Conservation (phyloP, 1,140 invertebrate species). For the Dinoponera quadriceps region DNA sequence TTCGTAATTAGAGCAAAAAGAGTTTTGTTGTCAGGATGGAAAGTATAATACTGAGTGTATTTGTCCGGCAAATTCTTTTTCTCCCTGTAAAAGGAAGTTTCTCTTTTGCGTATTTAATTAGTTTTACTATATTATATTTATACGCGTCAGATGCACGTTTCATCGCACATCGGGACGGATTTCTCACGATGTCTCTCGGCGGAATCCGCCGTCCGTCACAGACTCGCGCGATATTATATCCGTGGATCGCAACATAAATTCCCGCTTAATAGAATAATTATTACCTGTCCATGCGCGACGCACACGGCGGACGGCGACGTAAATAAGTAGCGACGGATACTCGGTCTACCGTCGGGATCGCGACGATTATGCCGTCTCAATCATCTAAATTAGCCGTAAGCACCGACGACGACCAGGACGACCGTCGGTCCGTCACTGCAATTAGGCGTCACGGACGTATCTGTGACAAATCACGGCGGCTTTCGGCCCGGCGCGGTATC, state of each 20-base stretch:
- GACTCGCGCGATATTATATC: conserved; percentile 71
- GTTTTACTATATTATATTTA: not conserved
- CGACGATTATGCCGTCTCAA: conserved; percentile 67
- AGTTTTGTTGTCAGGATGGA: too few relatives aligned
- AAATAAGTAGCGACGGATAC: conserved; percentile 64
- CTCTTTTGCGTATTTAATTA: conserved; percentile 3
- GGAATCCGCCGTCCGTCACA: conserved; percentile 34
- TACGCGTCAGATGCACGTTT: not conserved
- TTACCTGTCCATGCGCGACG: conserved; percentile 12
- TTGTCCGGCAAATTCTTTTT: too few relatives aligned
- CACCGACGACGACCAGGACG: conserved; percentile 71
- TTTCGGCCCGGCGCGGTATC: conserved; percentile 6
- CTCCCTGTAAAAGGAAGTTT: too few relatives aligned
- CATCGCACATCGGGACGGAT: not conserved
- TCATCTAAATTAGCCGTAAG: conserved; percentile 79
- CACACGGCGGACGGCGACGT: not conserved
- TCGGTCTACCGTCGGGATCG: conserved; percentile 44
- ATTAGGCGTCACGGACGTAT: conserved; percentile 71
- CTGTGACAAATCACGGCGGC: conserved; percentile 80
- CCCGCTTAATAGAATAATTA: conserved; percentile 75
- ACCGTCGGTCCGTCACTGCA: conserved; percentile 72
- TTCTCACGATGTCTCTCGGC: conserved; percentile 70
- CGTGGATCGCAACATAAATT: conserved; percentile 74
- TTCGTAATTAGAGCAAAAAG: too few relatives aligned
- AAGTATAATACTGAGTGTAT: too few relatives aligned